Base-by-base conservation (phyloP, 1,140 invertebrate species). In the Euura lappo region DNA sequence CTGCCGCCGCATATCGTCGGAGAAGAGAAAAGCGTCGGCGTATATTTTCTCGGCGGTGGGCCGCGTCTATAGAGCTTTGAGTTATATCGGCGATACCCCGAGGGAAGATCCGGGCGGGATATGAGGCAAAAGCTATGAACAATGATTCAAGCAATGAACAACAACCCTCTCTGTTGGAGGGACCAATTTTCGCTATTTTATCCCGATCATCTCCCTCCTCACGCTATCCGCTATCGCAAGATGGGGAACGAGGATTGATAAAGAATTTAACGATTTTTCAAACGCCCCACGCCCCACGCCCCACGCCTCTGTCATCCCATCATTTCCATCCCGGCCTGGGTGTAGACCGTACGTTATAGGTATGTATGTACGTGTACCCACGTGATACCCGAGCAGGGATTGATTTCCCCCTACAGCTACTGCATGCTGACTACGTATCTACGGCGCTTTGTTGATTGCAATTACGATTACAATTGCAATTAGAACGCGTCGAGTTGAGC, bases 121-220 rank as follows among this genome's bases (percentile, higher is more conserved):
- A 11, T n/a, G 51, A 60, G 47, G 47, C 28, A 28, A 28, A 60
- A n/a, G 51, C 51, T 60, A 60, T 60, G 8, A 60, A 60, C 51
- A 60, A 60, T 60, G 13, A 11, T 60, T 60, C 51, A 47, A 64
- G 10, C 64, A 45, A 65, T 71, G 66, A 71, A 71, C 70, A 44
- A 64, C 47, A 71, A 65, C 71, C 46, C 46, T 65, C 71, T 46
- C 10, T n/a, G n/a, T 65, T 28, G 45, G 43, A n/a, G 13, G 8
- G 13, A 60, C 13, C 51, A 60, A 3, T 60, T 6, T 60, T 6
- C 51, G 13, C 10, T n/a, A 6, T 3, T 60, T 60, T 60, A 60
- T 60, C 51, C 3, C 51, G 1, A 28, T 28, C 6, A 60, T 28
- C 28, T 28, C 28, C 1, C 28, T 28, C 28, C 28, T 1, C 28